phyloP scores from a whole-genome alignment of 2,888 invertebrate species.

The Caenorhabditis drosophilae region DNA sequence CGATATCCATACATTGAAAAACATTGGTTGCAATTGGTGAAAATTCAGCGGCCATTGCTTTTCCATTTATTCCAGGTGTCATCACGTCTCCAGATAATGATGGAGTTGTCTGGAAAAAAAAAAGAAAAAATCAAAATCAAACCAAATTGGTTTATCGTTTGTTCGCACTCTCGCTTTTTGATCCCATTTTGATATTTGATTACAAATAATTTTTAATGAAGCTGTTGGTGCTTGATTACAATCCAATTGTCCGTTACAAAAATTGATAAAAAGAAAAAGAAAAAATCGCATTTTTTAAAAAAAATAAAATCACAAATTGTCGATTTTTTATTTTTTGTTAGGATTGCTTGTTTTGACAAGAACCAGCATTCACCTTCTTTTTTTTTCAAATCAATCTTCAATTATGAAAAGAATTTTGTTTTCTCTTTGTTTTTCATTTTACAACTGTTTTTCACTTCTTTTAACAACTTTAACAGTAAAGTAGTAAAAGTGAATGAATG shows the following conservation, averaged over 20 bases:
- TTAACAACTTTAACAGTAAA: neutral
- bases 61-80: constrained; percentile 50
- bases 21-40: constrained; percentile 44
- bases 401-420: neutral
- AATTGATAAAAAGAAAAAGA: neutral
- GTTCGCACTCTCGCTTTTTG: constrained; percentile 30
- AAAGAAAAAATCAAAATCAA: neutral
- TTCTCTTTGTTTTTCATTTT: neutral
- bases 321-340: neutral
- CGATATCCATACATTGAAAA: constrained; percentile 48
- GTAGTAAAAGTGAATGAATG: too few species aligned
- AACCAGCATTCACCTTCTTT: constrained; percentile 7
- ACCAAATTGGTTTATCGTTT: neutral
- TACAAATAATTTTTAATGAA: constrained; percentile 33
- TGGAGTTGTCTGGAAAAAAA: constrained; percentile 42
- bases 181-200: constrained; percentile 44
- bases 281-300: too few species aligned
- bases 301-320: constrained; percentile 2
- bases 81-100: constrained; percentile 45
- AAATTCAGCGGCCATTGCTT: constrained; percentile 48
- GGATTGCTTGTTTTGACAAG: constrained; percentile 4
- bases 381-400: constrained; percentile 8
- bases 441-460: neutral
- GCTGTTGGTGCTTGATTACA: constrained; percentile 40
- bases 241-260: constrained; percentile 18